phyloP scores from a whole-genome alignment of 2,113 vertebrate genomes.

The Alaudala cheleensis region DNA sequence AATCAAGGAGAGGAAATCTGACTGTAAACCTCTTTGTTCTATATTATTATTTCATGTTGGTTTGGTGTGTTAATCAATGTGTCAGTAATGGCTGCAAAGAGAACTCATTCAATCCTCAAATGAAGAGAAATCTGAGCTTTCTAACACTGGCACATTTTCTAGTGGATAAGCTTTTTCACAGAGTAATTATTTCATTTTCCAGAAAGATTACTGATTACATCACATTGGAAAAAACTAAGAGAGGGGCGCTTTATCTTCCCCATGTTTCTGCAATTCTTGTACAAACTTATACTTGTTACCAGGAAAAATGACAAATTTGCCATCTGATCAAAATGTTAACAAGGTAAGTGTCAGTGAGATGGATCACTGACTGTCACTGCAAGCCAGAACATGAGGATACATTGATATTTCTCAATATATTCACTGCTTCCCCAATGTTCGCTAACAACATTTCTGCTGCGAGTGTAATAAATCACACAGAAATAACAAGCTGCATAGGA shows the following conservation, averaged over 20 bases:
- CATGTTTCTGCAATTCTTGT: slow-evolving; percentile 79
- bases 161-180: slow-evolving; percentile 62
- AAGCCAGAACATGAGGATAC: slow-evolving; percentile 87
- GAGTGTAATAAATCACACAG: slow-evolving; percentile 85
- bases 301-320: slow-evolving; percentile 89
- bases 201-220: slow-evolving; percentile 76
- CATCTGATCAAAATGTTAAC: slow-evolving; percentile 93
- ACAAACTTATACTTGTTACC: slow-evolving; percentile 82
- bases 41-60: slow-evolving; percentile 33
- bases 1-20: slow-evolving; percentile 26
- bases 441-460: slow-evolving; percentile 84
- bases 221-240: slow-evolving; percentile 64
- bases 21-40: slow-evolving; percentile 30
- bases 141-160: slow-evolving; percentile 62
- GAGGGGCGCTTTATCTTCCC: slow-evolving; percentile 69
- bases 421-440: slow-evolving; percentile 82
- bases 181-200: slow-evolving; percentile 77
- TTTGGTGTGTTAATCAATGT: slow-evolving; percentile 71
- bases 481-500: slow-evolving; percentile 81
- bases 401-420: slow-evolving; percentile 91
- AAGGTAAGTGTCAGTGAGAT: slow-evolving; percentile 92
- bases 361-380: slow-evolving; percentile 86
- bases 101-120: slow-evolving; percentile 61
- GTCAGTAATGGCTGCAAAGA: slow-evolving; percentile 51
- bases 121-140: slow-evolving; percentile 74